Evolutionary conservation across 2,888 invertebrate species (phyloP).

Genomic region (Drosophila austrosaltans): DNA sequence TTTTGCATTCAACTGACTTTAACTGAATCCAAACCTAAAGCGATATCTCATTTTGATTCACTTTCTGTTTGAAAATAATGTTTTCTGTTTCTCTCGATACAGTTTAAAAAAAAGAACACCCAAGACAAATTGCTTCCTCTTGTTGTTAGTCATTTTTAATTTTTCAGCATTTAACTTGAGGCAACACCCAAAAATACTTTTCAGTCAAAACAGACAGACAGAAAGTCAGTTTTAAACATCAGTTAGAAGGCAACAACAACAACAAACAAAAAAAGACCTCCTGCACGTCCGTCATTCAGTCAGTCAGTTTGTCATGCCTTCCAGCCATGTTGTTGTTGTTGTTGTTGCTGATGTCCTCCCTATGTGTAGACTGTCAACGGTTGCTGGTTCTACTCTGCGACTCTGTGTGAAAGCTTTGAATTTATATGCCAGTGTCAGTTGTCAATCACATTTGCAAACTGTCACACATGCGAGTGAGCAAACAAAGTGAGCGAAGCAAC

Average conservation of each 20-base stretch:
- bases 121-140: constrained; percentile 38
- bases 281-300: constrained; percentile 35
- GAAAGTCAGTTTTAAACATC: constrained; percentile 39
- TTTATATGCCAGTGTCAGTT: constrained; percentile 80
- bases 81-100: not conserved
- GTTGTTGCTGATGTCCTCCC: constrained; percentile 24
- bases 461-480: constrained; percentile 68
- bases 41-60: too few relatives aligned
- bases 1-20: too few relatives aligned
- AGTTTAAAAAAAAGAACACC: constrained; percentile 13
- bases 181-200: constrained; percentile 48
- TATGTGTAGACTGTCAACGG: constrained; percentile 65
- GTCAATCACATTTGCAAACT: constrained; percentile 80
- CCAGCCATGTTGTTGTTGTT: constrained; percentile 40
- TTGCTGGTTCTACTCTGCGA: constrained; percentile 15
- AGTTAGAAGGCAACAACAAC: constrained; percentile 9
- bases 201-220: constrained; percentile 39
- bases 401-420: constrained; percentile 75
- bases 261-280: constrained; percentile 12
- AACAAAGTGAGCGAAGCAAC: constrained; percentile 62
- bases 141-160: constrained; percentile 33
- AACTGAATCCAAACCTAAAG: too few relatives aligned
- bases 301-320: constrained; percentile 59
- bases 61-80: not conserved
- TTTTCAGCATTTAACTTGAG: constrained; percentile 43